Percentiles rank a stretch among this genome's conserved stretches.
Evolutionary conservation across 2,797 vertebrate species (phyloP).

Genomic region (Distichodus sexfasciatus): DNA sequence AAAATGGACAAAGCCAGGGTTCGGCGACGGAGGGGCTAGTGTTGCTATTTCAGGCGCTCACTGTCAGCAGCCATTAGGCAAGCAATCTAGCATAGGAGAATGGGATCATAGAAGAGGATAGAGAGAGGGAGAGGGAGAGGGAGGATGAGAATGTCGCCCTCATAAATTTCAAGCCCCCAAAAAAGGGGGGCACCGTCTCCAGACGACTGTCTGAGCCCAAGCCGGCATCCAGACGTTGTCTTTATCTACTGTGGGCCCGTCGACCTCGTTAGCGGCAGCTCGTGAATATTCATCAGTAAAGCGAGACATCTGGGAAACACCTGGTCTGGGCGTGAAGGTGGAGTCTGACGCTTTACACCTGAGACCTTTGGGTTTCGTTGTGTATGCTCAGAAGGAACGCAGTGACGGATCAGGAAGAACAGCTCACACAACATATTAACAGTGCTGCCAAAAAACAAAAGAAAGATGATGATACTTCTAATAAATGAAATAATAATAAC

Average conservation of each 20-base stretch:
- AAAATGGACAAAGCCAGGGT: constrained; percentile 33
- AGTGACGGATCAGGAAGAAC: constrained; percentile 7
- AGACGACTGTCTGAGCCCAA: constrained; percentile 52
- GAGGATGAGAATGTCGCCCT: constrained; percentile 65
- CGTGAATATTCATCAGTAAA: constrained; percentile 69
- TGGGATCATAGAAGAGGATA: constrained; percentile 75
- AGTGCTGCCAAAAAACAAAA: no score
- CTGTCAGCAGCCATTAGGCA: constrained; percentile 78
- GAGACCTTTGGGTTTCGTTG: neutral
- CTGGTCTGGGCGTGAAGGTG: constrained; percentile 47
- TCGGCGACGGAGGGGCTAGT: constrained; percentile 2
- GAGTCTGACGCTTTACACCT: no score
- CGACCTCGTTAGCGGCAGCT: constrained; percentile 73
- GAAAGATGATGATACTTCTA: no score
- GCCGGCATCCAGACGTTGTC: constrained; percentile 71
- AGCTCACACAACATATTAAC: neutral
- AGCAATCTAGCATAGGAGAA: constrained; percentile 78
- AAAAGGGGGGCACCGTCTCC: constrained; percentile 32
- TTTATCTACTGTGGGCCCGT: constrained; percentile 65
- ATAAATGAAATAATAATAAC: no score
- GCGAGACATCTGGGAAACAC: constrained; percentile 68
- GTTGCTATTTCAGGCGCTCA: constrained; percentile 73
- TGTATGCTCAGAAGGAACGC: no score
- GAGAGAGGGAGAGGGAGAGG: constrained; percentile 36
- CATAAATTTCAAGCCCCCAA: constrained; percentile 72